A percentile compares a stretch with the other conserved stretches of the same genome.
phyloP scores from a whole-genome alignment of 2,797 vertebrate genomes.

The Microhierax caerulescens region DNA sequence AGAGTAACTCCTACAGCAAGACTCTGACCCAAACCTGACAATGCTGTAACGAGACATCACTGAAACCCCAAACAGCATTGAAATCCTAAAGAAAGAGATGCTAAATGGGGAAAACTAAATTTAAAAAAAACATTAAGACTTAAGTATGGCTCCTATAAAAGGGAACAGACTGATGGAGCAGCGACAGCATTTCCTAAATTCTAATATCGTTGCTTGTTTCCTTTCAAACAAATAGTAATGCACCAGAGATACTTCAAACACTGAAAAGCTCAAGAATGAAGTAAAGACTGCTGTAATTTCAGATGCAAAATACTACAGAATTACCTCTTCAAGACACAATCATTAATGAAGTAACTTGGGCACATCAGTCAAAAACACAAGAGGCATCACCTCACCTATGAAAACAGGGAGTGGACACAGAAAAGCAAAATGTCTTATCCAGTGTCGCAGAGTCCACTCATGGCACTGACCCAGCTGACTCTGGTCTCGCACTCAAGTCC shows the following conservation, averaged over 20 bases:
- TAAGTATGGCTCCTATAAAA: not conserved
- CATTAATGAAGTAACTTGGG: not conserved
- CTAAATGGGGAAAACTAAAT: not conserved
- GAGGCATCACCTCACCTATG: not conserved
- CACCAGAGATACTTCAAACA: not conserved
- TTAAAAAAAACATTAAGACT: not conserved
- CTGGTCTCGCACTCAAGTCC: not conserved
- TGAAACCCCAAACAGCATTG: not conserved
- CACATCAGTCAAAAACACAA: not conserved
- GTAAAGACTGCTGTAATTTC: not conserved
- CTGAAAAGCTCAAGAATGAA: not conserved
- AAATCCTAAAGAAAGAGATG: not conserved
- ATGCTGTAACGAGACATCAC: not conserved
- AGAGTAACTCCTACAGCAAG: not conserved
- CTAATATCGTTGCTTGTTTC: not conserved
- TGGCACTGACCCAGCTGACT: rapidly evolving
- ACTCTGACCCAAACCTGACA: not conserved
- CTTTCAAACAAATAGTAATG: not conserved
- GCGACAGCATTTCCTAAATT: not conserved
- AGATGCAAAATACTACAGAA: not conserved
- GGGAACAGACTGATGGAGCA: not conserved
- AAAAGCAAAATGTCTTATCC: not conserved
- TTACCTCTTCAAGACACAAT: not conserved
- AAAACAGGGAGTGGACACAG: not conserved
- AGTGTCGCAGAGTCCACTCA: rapidly evolving